Conservation (phyloP, 2,888 invertebrate species). For the Polietes domitor region DNA sequence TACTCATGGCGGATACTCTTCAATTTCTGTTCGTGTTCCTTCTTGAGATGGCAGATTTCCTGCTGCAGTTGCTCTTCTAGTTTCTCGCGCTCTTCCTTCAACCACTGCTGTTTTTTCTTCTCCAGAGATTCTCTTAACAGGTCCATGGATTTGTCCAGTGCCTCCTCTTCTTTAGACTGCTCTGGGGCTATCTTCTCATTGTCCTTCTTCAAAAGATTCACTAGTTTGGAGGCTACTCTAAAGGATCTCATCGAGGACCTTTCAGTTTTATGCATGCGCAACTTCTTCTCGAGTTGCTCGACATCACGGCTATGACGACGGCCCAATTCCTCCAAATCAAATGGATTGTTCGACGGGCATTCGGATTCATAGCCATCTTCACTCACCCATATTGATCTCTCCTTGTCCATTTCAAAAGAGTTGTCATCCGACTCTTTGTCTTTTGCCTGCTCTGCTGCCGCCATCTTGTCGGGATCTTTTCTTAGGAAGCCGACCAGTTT, state of each 20-base stretch:
- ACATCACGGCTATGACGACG: slow-evolving; percentile 75
- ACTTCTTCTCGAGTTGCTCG: slow-evolving; percentile 82
- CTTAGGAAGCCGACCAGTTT: slow-evolving; percentile 75
- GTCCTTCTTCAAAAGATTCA: slow-evolving; percentile 72
- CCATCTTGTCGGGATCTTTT: slow-evolving; percentile 64
- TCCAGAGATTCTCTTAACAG: slow-evolving; percentile 75
- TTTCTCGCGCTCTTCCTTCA: slow-evolving; percentile 81
- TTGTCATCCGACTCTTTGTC: slow-evolving; percentile 69
- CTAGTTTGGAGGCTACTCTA: slow-evolving; percentile 74
- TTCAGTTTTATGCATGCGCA: slow-evolving; percentile 75
- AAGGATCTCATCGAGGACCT: slow-evolving; percentile 73
- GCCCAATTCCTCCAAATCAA: slow-evolving; percentile 82
- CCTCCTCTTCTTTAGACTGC: slow-evolving; percentile 56
- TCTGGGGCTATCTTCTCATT: slow-evolving; percentile 30
- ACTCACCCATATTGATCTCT: slow-evolving; percentile 80
- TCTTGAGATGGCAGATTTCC: slow-evolving; percentile 74
- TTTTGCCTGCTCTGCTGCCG: slow-evolving; percentile 20
- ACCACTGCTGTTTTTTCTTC: slow-evolving; percentile 80
- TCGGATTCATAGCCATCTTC: slow-evolving; percentile 73
- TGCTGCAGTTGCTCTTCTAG: slow-evolving; percentile 76
- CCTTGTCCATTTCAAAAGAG: slow-evolving; percentile 77
- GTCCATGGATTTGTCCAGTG: slow-evolving; percentile 69
- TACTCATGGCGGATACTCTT: slow-evolving; percentile 80
- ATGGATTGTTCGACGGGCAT: slow-evolving; percentile 77
- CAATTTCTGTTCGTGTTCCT: slow-evolving; percentile 78